A percentile compares a stretch with the other conserved stretches of the same genome.
Evolutionary conservation across 2,888 invertebrate species (phyloP).

Genomic region (Hecatera dysodea): DNA sequence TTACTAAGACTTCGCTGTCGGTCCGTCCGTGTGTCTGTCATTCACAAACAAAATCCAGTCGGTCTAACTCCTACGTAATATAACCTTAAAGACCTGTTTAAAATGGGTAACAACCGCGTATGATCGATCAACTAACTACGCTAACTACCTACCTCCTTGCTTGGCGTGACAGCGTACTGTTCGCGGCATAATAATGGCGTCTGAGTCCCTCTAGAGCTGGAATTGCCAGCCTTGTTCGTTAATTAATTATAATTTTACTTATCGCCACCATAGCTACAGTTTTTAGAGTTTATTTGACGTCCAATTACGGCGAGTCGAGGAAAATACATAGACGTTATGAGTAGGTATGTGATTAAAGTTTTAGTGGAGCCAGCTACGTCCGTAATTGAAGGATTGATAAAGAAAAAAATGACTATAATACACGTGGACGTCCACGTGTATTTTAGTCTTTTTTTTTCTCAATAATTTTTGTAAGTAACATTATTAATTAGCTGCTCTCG

Average conservation of each 20-base stretch:
- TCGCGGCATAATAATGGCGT: slow-evolving; percentile 40
- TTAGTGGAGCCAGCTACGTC: not conserved
- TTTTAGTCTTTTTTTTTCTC: too few relatives aligned
- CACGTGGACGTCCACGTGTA: not conserved
- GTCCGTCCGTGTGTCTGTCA: too few relatives aligned
- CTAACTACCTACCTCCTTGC: not conserved
- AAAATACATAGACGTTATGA: not conserved
- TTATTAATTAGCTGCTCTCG: too few relatives aligned
- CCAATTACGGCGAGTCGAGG: not conserved
- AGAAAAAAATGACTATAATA: not conserved
- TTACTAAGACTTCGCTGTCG: too few relatives aligned
- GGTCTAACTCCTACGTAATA: slow-evolving; percentile 6
- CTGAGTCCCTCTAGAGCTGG: slow-evolving; percentile 24
- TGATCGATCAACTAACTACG: slow-evolving; percentile 38
- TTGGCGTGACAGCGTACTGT: slow-evolving; percentile 53
- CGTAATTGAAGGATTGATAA: not conserved
- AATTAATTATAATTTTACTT: slow-evolving; percentile 42
- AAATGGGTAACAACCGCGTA: slow-evolving; percentile 43
- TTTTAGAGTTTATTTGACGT: slow-evolving; percentile 2
- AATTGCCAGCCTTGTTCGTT: slow-evolving; percentile 10
- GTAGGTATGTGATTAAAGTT: not conserved
- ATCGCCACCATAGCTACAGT: slow-evolving; percentile 13
- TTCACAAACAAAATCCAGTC: not conserved
- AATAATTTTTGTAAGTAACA: too few relatives aligned
- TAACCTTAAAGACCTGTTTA: slow-evolving; percentile 32